Conservation (phyloP, 1,140 invertebrate species). For the Elysia chlorotica region DNA sequence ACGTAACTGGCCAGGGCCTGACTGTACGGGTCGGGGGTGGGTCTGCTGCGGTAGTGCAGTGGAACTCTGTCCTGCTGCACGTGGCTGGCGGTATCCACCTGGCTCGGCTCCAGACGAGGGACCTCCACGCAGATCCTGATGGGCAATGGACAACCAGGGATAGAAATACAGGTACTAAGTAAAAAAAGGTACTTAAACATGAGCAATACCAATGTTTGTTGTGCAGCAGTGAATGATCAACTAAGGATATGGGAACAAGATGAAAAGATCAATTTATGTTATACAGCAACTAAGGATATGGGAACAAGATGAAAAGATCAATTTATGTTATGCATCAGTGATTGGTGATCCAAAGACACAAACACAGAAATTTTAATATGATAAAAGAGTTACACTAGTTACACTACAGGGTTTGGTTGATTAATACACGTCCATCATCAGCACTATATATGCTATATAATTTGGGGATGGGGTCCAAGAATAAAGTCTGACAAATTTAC, state of each 20-base stretch:
- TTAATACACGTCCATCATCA: no score
- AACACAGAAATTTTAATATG: no score
- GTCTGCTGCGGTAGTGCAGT: slow-evolving; percentile 8
- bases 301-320: background rate
- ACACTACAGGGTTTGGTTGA: no score
- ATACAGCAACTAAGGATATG: background rate
- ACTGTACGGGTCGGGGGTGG: slow-evolving; percentile 30
- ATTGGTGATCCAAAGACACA: no score
- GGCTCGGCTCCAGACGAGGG: slow-evolving; percentile 32
- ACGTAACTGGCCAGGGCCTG: slow-evolving; percentile 39
- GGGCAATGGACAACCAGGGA: no score
- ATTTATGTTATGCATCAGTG: no score
- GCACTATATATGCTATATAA: no score
- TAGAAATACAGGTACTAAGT: no score
- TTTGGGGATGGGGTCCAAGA: no score
- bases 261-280: background rate
- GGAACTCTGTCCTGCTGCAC: slow-evolving; percentile 23
- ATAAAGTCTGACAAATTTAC: no score
- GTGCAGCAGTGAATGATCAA: background rate
- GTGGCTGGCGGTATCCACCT: slow-evolving; percentile 16
- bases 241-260: background rate
- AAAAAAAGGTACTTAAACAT: background rate
- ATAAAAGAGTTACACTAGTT: no score
- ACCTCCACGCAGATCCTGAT: slow-evolving; percentile 43
- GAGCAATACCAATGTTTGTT: background rate